These are phyloP conservation scores for Nemotelus pantherinus DNA, from an alignment of 2,888 invertebrate genomes.

Conservation along the genomic window DNA sequence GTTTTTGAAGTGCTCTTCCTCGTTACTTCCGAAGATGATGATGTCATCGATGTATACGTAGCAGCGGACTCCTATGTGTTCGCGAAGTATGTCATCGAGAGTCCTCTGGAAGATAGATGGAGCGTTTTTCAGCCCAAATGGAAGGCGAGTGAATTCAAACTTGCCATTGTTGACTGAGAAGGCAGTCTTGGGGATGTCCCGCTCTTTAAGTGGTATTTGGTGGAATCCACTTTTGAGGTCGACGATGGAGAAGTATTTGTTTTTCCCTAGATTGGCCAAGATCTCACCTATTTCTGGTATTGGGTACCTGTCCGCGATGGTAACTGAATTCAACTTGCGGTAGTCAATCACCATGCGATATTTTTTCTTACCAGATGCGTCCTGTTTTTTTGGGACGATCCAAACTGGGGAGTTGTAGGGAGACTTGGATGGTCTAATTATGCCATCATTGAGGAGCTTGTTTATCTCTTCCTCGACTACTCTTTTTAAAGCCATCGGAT, in stretches of 20 bases:
- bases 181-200: conserved; percentile 3
- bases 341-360: conserved; percentile 6
- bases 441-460: conserved; percentile 4
- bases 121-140: no score
- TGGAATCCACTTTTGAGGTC: conserved; percentile 16
- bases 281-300: conserved; percentile 6
- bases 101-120: no score
- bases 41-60: no score
- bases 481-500: conserved; percentile 7
- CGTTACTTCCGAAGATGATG: no score
- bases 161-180: neutral
- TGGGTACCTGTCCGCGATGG: conserved; percentile 3
- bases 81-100: no score
- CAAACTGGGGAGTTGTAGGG: conserved; percentile 14
- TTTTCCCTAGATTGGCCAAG: neutral
- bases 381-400: conserved; percentile 3
- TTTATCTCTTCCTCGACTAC: neutral
- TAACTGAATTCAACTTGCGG: no score
- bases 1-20: neutral
- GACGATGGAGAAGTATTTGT: neutral
- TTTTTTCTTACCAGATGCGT: neutral
- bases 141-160: neutral
- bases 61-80: no score
- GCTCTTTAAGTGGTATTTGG: neutral
- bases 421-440: conserved; percentile 7